These are phyloP conservation scores for Gambusia yucatana DNA, from an alignment of 2,797 vertebrate species.

Conservation along the genomic window DNA sequence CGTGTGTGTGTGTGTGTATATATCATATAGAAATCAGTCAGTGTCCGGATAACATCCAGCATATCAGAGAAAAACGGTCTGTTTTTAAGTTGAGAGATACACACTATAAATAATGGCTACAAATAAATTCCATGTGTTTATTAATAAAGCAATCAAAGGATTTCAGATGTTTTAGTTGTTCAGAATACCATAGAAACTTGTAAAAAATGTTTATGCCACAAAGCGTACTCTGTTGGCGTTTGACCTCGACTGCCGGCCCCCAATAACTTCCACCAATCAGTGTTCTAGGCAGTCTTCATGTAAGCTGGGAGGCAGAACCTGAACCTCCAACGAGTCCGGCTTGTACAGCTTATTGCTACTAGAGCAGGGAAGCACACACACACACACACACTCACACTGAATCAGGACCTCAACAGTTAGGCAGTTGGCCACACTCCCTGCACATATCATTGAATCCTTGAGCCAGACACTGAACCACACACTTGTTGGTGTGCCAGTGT, in stretches of 20 bases:
- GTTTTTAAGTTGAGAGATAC: background rate
- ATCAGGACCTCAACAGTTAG: background rate
- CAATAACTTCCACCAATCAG: background rate
- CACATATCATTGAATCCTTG: background rate
- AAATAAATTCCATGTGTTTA: background rate
- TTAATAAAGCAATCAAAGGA: background rate
- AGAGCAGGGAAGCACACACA: background rate
- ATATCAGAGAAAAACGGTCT: background rate
- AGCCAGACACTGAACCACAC: background rate
- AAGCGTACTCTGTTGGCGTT: background rate
- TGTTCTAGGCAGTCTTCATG: background rate
- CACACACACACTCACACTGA: background rate
- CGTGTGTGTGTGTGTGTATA: no score
- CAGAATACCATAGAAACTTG: background rate
- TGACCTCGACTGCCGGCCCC: background rate
- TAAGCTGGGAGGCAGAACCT: background rate
- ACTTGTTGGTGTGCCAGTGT: background rate
- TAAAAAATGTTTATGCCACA: background rate
- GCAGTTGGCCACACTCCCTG: background rate
- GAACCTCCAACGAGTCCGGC: background rate
- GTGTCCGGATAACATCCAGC: background rate
- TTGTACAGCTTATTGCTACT: slow-evolving; percentile 8
- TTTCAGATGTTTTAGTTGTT: background rate
- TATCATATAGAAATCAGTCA: background rate
- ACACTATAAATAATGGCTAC: background rate